These are phyloP conservation scores for Diacarnus erythraeanus DNA, from an alignment of 37 sponge, comb jelly and placozoan genomes.

Conservation along the genomic window DNA sequence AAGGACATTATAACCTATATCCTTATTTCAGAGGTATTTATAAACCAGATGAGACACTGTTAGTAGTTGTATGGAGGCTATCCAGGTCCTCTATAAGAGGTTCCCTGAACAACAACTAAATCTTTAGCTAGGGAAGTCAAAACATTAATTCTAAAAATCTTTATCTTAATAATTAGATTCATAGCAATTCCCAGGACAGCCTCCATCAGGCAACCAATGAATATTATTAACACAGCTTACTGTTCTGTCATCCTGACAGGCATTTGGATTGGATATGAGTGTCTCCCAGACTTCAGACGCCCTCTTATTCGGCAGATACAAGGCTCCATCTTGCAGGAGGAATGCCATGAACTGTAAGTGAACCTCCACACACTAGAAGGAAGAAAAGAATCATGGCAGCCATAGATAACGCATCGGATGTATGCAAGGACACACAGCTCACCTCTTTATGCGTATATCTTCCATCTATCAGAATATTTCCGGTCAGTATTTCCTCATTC, in stretches of 20 bases:
- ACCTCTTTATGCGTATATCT: constrained; percentile 71
- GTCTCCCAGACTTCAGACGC: constrained; percentile 85
- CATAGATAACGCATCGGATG: background rate
- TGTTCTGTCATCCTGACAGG: constrained; percentile 72
- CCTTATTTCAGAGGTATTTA: too few relatives aligned
- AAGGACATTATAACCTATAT: too few relatives aligned
- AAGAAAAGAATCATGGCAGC: background rate
- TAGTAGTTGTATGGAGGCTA: too few relatives aligned
- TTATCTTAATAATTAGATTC: too few relatives aligned
- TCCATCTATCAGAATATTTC: constrained; percentile 57
- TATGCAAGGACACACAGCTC: background rate
- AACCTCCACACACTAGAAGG: constrained; percentile 57
- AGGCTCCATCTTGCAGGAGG: constrained; percentile 76
- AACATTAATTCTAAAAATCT: too few relatives aligned
- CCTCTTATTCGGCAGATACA: constrained; percentile 75
- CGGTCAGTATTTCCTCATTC: constrained; percentile 37
- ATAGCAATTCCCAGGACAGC: too few relatives aligned
- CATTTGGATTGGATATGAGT: constrained; percentile 62
- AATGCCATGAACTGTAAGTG: constrained; percentile 81
- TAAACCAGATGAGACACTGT: too few relatives aligned
- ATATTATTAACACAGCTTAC: constrained; percentile 21
- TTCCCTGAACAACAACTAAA: too few relatives aligned
- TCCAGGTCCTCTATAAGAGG: too few relatives aligned
- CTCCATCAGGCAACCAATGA: too few relatives aligned
- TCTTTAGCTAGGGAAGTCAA: too few relatives aligned